phyloP scores from a whole-genome alignment of 2,888 invertebrate genomes.

The Pasiphila rectangulata region DNA sequence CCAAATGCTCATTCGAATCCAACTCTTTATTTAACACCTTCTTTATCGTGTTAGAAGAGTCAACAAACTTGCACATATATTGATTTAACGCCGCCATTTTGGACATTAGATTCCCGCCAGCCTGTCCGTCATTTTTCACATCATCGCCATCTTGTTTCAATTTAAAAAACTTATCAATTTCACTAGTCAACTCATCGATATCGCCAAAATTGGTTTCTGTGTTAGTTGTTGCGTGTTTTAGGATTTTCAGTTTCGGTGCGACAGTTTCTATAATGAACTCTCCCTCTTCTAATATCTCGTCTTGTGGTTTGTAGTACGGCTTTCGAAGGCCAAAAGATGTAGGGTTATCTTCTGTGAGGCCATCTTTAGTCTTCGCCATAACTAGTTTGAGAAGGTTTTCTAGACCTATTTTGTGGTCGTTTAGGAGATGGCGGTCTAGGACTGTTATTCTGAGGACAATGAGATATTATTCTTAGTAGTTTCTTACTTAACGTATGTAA shows the following conservation, averaged over 20 bases:
- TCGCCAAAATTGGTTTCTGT: constrained; percentile 42
- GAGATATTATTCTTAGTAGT: neutral
- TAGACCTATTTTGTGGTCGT: constrained; percentile 65
- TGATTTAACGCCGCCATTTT: constrained; percentile 67
- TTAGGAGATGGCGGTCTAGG: constrained; percentile 65
- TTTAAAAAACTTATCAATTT: constrained; percentile 54
- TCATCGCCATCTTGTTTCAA: constrained; percentile 12
- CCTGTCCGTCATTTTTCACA: constrained; percentile 24
- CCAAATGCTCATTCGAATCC: constrained; percentile 46
- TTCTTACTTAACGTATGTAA: no score
- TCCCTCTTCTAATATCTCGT: constrained; percentile 56
- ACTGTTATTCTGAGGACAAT: constrained; percentile 62
- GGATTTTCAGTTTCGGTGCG: constrained; percentile 59
- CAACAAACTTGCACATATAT: constrained; percentile 68
- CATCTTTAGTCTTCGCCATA: constrained; percentile 67
- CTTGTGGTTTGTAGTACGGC: constrained; percentile 55
- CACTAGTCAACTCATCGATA: constrained; percentile 41
- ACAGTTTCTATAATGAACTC: constrained; percentile 67
- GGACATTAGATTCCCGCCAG: constrained; percentile 46
- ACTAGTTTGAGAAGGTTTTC: constrained; percentile 66
- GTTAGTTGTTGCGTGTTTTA: constrained; percentile 59
- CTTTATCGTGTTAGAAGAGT: constrained; percentile 65
- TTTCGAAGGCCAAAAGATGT: constrained; percentile 43
- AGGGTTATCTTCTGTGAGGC: constrained; percentile 46
- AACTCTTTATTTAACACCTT: constrained; percentile 59